Percentiles rank a stretch among this genome's conserved stretches.
phyloP scores from a whole-genome alignment of 2,113 vertebrate species.

The Trematocara nigrifrons region DNA sequence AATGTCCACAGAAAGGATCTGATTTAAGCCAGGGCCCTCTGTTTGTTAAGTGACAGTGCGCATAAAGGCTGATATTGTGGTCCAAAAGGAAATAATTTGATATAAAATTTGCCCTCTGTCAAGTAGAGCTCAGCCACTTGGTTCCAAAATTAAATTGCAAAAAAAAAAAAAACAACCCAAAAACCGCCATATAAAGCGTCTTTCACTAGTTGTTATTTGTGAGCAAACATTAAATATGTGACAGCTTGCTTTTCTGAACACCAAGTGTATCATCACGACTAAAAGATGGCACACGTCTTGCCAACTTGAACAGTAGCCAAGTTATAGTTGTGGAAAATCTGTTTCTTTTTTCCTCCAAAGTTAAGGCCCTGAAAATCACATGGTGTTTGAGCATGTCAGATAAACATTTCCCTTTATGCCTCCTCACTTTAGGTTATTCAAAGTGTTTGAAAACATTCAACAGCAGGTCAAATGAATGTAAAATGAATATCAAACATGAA shows the following conservation, averaged over 20 bases:
- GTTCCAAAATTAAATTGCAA: not conserved
- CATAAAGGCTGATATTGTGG: not conserved
- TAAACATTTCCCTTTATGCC: not conserved
- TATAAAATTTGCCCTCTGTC: not conserved
- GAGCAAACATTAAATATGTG: constrained; percentile 13
- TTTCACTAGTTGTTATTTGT: not conserved
- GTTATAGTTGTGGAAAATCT: constrained; percentile 21
- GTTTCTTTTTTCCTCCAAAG: not conserved
- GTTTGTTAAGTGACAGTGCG: not conserved
- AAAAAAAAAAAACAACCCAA: not conserved
- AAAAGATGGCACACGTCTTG: not conserved
- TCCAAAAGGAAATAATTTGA: not conserved
- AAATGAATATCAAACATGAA: not conserved
- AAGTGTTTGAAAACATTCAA: not conserved
- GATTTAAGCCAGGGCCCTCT: not conserved
- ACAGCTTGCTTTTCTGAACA: constrained; percentile 28
- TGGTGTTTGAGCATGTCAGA: not conserved
- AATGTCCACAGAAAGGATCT: not conserved
- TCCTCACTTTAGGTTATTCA: not conserved
- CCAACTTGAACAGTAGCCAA: constrained; percentile 11
- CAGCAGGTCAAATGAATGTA: not conserved
- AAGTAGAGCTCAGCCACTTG: not conserved
- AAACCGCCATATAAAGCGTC: not conserved
- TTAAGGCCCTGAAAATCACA: not conserved
- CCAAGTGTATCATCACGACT: not conserved